These are phyloP conservation scores for Aelia acuminata DNA, from an alignment of 2,888 invertebrate species.

Conservation along the genomic window DNA sequence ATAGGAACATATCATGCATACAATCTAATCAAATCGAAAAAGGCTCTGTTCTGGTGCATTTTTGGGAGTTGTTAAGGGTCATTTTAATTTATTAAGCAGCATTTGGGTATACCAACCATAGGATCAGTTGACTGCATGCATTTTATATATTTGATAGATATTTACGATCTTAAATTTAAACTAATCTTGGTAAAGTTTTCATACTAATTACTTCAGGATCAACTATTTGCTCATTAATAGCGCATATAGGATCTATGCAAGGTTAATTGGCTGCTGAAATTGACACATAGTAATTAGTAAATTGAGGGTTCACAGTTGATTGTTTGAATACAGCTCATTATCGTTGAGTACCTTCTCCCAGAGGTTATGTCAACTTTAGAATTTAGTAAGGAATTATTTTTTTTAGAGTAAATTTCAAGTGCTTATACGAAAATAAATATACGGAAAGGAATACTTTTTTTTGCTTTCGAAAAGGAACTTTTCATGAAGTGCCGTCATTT, in stretches of 20 bases:
- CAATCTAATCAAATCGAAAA: too few species aligned
- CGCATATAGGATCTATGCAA: not conserved
- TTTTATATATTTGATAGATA: not conserved
- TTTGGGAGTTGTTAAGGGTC: too few species aligned
- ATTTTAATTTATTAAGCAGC: too few species aligned
- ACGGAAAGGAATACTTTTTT: too few species aligned
- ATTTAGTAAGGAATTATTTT: not conserved
- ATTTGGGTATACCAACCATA: too few species aligned
- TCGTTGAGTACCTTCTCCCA: not conserved
- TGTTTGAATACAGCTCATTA: not conserved
- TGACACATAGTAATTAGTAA: conserved; percentile 33
- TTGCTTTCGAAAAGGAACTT: too few species aligned
- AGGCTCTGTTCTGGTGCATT: too few species aligned
- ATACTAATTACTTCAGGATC: not conserved
- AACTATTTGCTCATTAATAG: conserved; percentile 31
- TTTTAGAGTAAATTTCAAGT: too few species aligned
- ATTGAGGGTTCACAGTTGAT: conserved; percentile 15
- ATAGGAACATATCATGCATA: too few species aligned
- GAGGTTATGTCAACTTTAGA: not conserved
- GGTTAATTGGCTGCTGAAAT: not conserved
- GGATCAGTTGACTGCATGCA: too few species aligned
- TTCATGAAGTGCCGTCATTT: too few species aligned
- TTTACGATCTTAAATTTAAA: not conserved
- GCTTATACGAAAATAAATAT: too few species aligned
- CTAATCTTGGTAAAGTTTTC: not conserved